Evolutionary conservation across 1,140 invertebrate genomes (phyloP).

Genomic region (Wasmannia auropunctata): DNA sequence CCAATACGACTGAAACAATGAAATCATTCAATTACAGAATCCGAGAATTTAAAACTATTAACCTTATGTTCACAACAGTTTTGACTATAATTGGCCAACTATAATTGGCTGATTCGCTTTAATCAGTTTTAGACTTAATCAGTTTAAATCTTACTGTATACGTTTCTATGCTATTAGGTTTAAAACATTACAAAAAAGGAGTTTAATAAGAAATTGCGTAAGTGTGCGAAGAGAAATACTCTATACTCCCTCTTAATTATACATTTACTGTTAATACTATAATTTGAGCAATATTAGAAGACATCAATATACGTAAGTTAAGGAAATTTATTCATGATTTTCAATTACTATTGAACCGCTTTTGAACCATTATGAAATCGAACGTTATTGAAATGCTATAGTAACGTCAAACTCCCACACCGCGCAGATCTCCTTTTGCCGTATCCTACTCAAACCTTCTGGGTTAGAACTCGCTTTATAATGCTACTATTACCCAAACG

Average conservation of each 20-base stretch:
- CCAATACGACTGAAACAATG: too few relatives aligned
- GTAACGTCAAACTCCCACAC: background rate
- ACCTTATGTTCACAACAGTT: too few relatives aligned
- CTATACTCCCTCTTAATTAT: background rate
- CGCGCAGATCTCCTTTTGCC: background rate
- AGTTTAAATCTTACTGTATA: too few relatives aligned
- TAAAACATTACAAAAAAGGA: too few relatives aligned
- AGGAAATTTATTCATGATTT: background rate
- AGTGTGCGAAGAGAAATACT: too few relatives aligned
- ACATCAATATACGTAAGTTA: background rate
- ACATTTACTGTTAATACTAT: background rate
- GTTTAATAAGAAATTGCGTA: too few relatives aligned
- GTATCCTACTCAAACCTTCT: background rate
- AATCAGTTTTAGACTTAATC: too few relatives aligned
- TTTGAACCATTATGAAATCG: background rate
- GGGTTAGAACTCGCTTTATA: background rate
- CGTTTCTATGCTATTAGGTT: too few relatives aligned
- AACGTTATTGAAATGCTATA: background rate
- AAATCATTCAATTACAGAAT: too few relatives aligned
- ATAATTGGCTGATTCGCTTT: too few relatives aligned
- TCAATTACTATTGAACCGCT: background rate
- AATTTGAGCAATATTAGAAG: background rate
- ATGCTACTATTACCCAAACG: background rate
- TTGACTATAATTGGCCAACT: too few relatives aligned
- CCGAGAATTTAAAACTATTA: too few relatives aligned